A percentile compares a stretch with the other conserved stretches of the same genome.
Evolutionary conservation across 1,140 invertebrate species (phyloP).

Genomic region (Drosophila persimilis): DNA sequence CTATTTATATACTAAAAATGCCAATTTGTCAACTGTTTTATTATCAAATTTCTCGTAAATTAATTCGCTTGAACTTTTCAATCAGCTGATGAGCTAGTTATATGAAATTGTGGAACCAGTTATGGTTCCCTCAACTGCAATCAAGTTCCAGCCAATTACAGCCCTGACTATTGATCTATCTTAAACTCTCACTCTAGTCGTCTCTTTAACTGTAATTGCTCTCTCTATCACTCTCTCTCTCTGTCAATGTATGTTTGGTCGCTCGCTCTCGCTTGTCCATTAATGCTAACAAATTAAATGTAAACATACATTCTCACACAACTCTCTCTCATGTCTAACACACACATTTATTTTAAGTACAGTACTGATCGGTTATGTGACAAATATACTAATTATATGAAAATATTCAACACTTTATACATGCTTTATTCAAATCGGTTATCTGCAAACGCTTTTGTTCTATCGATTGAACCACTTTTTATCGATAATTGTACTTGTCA

Average conservation of each 20-base stretch:
- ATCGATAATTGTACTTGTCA: neutral
- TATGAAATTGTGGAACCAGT: no score
- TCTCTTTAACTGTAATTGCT: neutral
- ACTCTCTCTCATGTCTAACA: neutral
- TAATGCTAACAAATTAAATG: constrained; percentile 2
- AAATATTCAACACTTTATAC: no score
- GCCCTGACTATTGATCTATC: constrained; percentile 1
- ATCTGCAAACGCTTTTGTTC: no score
- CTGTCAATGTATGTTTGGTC: constrained; percentile 1
- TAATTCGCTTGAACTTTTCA: neutral
- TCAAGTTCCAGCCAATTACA: no score
- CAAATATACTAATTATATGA: no score
- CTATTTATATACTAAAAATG: constrained; percentile 17
- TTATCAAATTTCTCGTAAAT: neutral
- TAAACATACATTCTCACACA: constrained; percentile 10
- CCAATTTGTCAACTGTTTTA: constrained; percentile 39
- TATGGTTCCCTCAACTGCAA: no score
- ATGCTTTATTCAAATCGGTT: no score
- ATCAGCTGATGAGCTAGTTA: neutral
- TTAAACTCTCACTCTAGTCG: no score
- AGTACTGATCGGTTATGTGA: no score
- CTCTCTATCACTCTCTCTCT: neutral
- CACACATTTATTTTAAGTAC: no score
- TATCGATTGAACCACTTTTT: no score
- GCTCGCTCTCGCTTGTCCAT: constrained; percentile 10